Evolutionary conservation across 2,113 vertebrate genomes (phyloP), one percentile per base, ranked within the genome.

Genomic region (Bos taurus): DNA sequence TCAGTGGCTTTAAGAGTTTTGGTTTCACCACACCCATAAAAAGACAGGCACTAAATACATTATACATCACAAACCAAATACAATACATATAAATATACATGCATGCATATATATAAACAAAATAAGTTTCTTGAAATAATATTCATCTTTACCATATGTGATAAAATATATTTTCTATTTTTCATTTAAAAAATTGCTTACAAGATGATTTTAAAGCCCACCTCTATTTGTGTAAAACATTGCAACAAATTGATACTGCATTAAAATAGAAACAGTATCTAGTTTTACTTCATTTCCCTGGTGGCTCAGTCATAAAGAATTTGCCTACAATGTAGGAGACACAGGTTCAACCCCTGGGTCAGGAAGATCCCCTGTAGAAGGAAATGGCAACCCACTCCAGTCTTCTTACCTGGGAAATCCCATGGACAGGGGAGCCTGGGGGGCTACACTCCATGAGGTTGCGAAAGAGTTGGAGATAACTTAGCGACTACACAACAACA

Each of bases 181-280:
- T 89, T 87, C 17, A 46, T 89, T 96, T 17, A 36, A 64, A 93
- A 59, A 91, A 82, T 30, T 92, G 1, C 93, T 94, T 95, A 48
- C 7, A 85, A 57, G 67, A 77, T 95, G 48, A 82, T 91, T 83
- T 96, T 67, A 87, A 7, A 92, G 21, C 14, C 7, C 17, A 54
- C 17, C 50, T 83, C 14, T 43, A 83, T 82, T 90, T 94, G 48
- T 95, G 4, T 81, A 94, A 96, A 92, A 57, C 78, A 40, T 71
- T 91, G 4, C 43, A n/a, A 59, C 28, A 95, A 8, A 62, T 6
- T 84, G 54, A 16, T 64, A 91, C 33, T 89, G 11, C n/a, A 64
- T 92, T 96, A 84, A 21, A 93, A 96, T 94, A 84, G 26, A 93
- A 96, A 83, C 54, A 93, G n/a, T 71, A 10, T 48, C 78, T 57